Conservation (phyloP, 2,113 vertebrate species). For the Myanophis thanlyinensis region DNA sequence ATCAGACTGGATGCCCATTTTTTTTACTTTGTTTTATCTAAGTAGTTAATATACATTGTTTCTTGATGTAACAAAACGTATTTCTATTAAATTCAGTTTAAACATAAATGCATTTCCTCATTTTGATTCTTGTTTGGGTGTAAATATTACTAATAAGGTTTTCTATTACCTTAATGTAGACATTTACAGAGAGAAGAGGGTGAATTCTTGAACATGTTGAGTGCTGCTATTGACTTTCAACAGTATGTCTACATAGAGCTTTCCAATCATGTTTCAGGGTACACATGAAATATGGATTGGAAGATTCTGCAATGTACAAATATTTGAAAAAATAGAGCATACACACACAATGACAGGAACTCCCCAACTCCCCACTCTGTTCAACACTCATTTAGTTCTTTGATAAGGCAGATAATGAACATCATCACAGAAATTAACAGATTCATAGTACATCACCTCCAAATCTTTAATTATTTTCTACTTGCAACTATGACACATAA, state of each 20-base stretch:
- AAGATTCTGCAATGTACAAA: not conserved
- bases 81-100: not conserved
- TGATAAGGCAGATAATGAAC: not conserved
- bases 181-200: not conserved
- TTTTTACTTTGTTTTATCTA: conserved; percentile 1
- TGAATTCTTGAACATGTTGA: not conserved
- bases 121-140: not conserved
- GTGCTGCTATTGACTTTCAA: not conserved
- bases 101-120: not conserved
- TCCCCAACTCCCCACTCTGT: not conserved
- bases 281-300: not conserved
- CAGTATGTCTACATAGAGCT: not conserved
- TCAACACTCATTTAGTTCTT: not conserved
- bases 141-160: not conserved
- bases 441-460: not conserved
- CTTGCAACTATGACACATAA: not conserved
- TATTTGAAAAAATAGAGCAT: not conserved
- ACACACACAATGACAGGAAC: not conserved
- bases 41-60: not conserved
- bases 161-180: not conserved
- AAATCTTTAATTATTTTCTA: not conserved
- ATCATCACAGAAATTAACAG: not conserved
- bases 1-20: not conserved
- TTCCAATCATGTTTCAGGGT: not conserved
- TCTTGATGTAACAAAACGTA: not conserved